These are phyloP conservation scores for Eurystomus gularis DNA, from an alignment of 2,113 vertebrate species.

Conservation along the genomic window DNA sequence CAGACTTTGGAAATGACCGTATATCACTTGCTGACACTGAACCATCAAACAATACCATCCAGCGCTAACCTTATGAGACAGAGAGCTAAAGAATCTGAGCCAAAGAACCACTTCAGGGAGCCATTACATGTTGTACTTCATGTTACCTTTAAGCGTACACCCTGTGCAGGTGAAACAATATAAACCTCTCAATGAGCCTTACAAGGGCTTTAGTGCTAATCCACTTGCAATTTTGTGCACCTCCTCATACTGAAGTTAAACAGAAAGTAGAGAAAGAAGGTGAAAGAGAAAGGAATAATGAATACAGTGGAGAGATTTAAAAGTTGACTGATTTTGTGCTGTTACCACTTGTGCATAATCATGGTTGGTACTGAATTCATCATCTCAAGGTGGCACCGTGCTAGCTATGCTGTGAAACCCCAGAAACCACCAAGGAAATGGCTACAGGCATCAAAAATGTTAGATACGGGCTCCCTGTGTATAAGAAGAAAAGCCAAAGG, in stretches of 20 bases:
- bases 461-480: neutral
- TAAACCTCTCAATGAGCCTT: neutral
- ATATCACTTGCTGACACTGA: neutral
- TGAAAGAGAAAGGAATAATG: neutral
- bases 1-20: neutral
- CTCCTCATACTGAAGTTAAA: neutral
- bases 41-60: neutral
- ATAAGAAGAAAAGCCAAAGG: neutral
- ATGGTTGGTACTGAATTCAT: neutral
- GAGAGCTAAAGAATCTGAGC: neutral
- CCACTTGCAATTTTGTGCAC: neutral
- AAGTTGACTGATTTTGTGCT: neutral
- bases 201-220: neutral
- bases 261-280: neutral
- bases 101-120: neutral
- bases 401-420: neutral
- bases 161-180: neutral
- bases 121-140: neutral
- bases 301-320: neutral
- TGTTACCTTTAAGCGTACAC: neutral
- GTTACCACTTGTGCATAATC: neutral
- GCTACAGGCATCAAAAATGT: neutral
- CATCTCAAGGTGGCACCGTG: neutral
- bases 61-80: neutral
- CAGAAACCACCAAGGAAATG: neutral